Evolutionary conservation across 2,113 vertebrate genomes (phyloP).

Genomic region (Elgaria multicarinata): DNA sequence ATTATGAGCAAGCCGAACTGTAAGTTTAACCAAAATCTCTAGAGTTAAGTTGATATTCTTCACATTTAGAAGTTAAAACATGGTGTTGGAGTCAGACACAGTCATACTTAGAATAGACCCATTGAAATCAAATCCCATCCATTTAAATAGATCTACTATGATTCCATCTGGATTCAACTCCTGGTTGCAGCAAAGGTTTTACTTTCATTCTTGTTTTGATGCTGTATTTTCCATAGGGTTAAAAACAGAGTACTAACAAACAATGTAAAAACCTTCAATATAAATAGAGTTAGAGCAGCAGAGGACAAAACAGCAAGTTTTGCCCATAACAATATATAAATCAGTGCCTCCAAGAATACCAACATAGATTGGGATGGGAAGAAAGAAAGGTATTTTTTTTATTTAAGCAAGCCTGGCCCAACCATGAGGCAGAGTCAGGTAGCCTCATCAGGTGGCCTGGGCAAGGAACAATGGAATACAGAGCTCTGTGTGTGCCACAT

Average conservation of each 20-base stretch:
- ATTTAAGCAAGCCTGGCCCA: no score
- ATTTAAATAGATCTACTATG: no score
- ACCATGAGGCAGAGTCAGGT: no score
- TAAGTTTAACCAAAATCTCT: slow-evolving; percentile 12
- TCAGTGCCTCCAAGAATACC: background rate
- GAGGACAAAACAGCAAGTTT: background rate
- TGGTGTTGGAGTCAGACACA: no score
- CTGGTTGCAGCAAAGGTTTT: background rate
- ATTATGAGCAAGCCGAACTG: slow-evolving; percentile 2
- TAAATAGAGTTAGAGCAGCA: background rate
- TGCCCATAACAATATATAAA: background rate
- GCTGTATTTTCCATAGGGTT: background rate
- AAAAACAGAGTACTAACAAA: background rate
- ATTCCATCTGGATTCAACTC: no score
- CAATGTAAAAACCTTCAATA: background rate
- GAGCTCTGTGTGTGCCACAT: no score
- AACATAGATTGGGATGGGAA: background rate
- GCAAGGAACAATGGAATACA: no score
- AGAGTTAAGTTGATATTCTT: background rate
- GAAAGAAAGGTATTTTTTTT: background rate
- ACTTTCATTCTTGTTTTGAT: background rate
- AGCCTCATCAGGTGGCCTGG: no score
- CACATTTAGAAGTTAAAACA: slow-evolving; percentile 21
- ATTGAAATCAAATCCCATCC: no score
- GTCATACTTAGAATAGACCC: no score